phyloP scores from a whole-genome alignment of 37 sponge, comb jelly and placozoan genomes.

The Hexactinellida sp. region DNA sequence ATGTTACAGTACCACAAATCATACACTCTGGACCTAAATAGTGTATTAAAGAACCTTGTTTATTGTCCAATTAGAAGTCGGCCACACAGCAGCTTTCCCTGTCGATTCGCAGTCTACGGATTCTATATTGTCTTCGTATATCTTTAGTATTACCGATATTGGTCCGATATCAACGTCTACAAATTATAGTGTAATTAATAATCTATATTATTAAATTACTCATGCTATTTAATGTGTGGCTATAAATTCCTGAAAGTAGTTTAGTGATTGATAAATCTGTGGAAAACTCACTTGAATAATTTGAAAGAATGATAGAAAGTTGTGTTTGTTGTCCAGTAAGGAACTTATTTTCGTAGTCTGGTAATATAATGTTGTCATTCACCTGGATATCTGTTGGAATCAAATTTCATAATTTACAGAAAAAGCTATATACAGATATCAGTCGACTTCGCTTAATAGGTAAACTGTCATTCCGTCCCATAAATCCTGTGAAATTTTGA shows the following conservation, averaged over 20 bases:
- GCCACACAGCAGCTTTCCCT: conserved; percentile 6
- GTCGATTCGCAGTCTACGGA: not conserved
- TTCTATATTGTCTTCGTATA: not conserved
- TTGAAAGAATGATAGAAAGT: not conserved
- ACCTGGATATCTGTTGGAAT: not conserved
- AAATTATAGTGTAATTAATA: not conserved
- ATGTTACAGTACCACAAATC: too few species aligned
- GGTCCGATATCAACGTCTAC: not conserved
- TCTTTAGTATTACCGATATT: not conserved
- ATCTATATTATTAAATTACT: not conserved
- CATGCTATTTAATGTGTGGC: not conserved
- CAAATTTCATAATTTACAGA: not conserved
- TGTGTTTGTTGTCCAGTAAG: not conserved
- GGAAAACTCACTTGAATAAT: not conserved
- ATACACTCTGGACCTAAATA: too few species aligned
- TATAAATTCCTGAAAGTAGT: too few species aligned
- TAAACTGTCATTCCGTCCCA: too few species aligned
- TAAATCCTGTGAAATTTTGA: too few species aligned
- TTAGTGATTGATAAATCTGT: too few species aligned
- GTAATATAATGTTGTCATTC: not conserved
- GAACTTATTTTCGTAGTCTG: not conserved
- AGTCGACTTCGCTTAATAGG: too few species aligned
- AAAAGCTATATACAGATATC: too few species aligned
- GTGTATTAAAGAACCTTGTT: too few species aligned
- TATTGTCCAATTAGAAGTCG: not conserved